Percentiles rank a stretch among this genome's conserved stretches.
Conservation (phyloP, 2,113 vertebrate species). For the Hippolais icterina region DNA sequence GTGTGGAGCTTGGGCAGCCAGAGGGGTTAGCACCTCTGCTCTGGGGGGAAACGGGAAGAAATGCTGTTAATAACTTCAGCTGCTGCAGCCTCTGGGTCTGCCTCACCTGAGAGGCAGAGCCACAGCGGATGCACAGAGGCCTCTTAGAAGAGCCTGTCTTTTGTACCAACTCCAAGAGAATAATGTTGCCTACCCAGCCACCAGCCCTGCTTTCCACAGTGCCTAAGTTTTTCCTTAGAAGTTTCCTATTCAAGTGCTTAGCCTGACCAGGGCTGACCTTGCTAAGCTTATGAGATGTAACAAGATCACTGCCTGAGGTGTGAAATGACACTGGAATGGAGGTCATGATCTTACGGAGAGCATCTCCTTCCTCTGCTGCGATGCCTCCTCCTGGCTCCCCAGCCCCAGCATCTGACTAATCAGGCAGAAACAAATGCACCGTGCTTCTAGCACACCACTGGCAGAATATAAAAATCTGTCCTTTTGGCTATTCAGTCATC, state of each 20-base stretch:
- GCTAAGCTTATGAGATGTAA: constrained; percentile 60
- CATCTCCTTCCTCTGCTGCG: neutral
- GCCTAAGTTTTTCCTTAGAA: constrained; percentile 34
- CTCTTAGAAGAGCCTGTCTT: neutral
- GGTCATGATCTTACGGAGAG: constrained; percentile 48
- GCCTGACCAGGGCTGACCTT: constrained; percentile 66
- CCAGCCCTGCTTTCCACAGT: constrained; percentile 2
- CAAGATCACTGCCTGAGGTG: constrained; percentile 67
- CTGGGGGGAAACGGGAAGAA: neutral
- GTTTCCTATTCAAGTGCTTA: constrained; percentile 50
- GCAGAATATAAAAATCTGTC: constrained; percentile 37
- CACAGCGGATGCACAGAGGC: neutral
- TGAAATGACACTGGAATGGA: constrained; percentile 65
- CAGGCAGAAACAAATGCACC: constrained; percentile 24
- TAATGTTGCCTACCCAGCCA: constrained; percentile 33
- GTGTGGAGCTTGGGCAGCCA: neutral
- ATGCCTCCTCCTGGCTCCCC: neutral
- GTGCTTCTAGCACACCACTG: neutral
- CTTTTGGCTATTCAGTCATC: neutral
- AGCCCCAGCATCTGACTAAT: neutral
- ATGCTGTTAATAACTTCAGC: neutral
- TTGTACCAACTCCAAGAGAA: constrained; percentile 31
- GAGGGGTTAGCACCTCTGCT: neutral
- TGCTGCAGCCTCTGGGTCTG: neutral
- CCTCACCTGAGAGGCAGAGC: neutral